A percentile compares a stretch with the other conserved stretches of the same genome.
phyloP scores from a whole-genome alignment of 1,140 invertebrate species.

The Drosophila teissieri region DNA sequence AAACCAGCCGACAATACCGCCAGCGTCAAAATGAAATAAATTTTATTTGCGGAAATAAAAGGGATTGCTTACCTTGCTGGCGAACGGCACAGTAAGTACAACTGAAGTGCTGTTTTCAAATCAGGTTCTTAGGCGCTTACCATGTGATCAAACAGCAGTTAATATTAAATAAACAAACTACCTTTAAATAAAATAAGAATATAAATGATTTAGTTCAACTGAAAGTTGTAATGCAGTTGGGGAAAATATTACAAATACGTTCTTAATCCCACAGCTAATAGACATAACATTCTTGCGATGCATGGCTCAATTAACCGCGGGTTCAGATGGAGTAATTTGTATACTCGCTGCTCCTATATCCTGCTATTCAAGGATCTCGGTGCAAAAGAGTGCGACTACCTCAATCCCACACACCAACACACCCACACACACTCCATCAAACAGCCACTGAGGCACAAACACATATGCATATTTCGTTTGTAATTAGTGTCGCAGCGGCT shows the following conservation, averaged over 20 bases:
- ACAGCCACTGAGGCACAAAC: not conserved
- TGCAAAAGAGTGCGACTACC: constrained; percentile 3
- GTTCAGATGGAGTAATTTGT: constrained; percentile 20
- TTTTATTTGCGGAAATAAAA: constrained; percentile 73
- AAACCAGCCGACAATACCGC: constrained; percentile 36
- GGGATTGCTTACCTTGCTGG: constrained; percentile 55
- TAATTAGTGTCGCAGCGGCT: constrained; percentile 81
- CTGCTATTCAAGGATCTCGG: constrained; percentile 34
- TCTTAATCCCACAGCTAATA: not conserved
- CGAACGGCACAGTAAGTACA: constrained; percentile 52
- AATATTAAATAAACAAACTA: not conserved
- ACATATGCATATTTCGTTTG: constrained; percentile 61
- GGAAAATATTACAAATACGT: not conserved
- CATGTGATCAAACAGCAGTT: too few relatives aligned
- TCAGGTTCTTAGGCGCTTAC: not conserved
- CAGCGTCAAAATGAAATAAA: constrained; percentile 74
- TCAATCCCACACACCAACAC: constrained; percentile 3
- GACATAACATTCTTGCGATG: not conserved
- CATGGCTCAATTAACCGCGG: constrained; percentile 36
- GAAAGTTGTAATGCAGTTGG: not conserved
- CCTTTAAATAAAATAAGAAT: too few relatives aligned
- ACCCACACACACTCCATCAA: constrained; percentile 5
- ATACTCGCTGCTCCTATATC: constrained; percentile 4
- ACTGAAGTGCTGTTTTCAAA: constrained; percentile 44
- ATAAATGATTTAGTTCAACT: not conserved